Conservation (phyloP, 1,140 invertebrate genomes). For the Pteromalus puparum region DNA sequence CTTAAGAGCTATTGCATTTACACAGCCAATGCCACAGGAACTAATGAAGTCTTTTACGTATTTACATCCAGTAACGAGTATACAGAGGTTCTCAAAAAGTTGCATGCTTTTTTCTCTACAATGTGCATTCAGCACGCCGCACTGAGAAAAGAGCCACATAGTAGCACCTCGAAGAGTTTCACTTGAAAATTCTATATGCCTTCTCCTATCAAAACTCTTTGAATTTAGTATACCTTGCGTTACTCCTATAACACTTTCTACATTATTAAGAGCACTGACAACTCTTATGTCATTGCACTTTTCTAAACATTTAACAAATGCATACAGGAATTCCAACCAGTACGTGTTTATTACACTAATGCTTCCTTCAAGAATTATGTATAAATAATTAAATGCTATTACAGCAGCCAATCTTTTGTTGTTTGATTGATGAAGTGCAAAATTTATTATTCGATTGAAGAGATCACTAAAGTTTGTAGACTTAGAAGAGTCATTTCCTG, state of each 20-base stretch:
- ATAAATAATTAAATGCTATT: constrained; percentile 84
- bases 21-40: neutral
- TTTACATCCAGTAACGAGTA: constrained; percentile 64
- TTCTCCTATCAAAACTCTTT: constrained; percentile 59
- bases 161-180: constrained; percentile 75
- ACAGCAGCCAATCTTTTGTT: constrained; percentile 81
- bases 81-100: constrained; percentile 74
- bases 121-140: constrained; percentile 71
- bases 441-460: constrained; percentile 78
- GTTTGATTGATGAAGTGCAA: constrained; percentile 79
- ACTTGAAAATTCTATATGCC: constrained; percentile 69
- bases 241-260: constrained; percentile 78
- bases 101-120: constrained; percentile 78
- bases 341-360: constrained; percentile 77
- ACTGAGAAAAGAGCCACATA: constrained; percentile 77
- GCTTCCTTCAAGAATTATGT: constrained; percentile 78
- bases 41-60: constrained; percentile 45
- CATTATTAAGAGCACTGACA: constrained; percentile 72
- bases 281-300: constrained; percentile 73
- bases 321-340: constrained; percentile 80
- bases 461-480: constrained; percentile 71
- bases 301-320: constrained; percentile 79
- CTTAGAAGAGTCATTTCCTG: constrained; percentile 65
- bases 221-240: constrained; percentile 75
- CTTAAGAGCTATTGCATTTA: constrained; percentile 33